A percentile compares a stretch with the other conserved stretches of the same genome.
phyloP scores from a whole-genome alignment of 2,888 invertebrate genomes.

The Deilephila elpenor region DNA sequence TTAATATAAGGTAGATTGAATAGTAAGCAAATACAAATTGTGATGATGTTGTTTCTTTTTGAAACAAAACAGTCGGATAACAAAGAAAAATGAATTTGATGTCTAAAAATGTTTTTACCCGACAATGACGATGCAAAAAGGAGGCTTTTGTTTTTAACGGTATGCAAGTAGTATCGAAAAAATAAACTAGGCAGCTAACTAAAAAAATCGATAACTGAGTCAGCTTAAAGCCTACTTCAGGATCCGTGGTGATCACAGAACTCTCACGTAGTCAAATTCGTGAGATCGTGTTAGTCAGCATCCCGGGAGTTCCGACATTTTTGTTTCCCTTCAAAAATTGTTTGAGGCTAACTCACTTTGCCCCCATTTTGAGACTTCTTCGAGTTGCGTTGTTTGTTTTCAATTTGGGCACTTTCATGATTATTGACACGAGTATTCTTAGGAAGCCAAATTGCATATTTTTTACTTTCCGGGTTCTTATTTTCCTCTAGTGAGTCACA shows the following conservation, averaged over 20 bases:
- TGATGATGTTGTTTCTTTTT: no score
- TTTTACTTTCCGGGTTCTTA: background rate
- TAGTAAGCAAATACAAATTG: no score
- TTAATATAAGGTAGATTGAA: no score
- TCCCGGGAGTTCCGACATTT: slow-evolving; percentile 35
- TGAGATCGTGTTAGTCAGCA: slow-evolving; percentile 28
- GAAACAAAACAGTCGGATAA: no score
- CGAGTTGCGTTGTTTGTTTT: slow-evolving; percentile 33
- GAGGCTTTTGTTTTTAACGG: no score
- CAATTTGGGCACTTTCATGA: slow-evolving; percentile 2
- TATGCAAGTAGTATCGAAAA: no score
- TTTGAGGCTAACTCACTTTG: slow-evolving; percentile 29
- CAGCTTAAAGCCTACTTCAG: background rate
- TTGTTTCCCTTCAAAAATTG: slow-evolving; percentile 34
- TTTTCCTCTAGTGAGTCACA: slow-evolving; percentile 16
- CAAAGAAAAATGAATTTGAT: no score
- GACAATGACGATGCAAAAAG: no score
- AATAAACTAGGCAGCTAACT: background rate
- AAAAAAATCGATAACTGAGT: slow-evolving; percentile 1
- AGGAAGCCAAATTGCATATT: slow-evolving; percentile 12
- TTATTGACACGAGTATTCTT: slow-evolving; percentile 11
- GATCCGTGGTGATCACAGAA: background rate
- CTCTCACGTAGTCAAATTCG: background rate
- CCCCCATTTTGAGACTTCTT: slow-evolving; percentile 25
- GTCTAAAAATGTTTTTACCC: no score